Evolutionary conservation across 2,888 invertebrate genomes (phyloP).

Genomic region (Mycalesis mineus): DNA sequence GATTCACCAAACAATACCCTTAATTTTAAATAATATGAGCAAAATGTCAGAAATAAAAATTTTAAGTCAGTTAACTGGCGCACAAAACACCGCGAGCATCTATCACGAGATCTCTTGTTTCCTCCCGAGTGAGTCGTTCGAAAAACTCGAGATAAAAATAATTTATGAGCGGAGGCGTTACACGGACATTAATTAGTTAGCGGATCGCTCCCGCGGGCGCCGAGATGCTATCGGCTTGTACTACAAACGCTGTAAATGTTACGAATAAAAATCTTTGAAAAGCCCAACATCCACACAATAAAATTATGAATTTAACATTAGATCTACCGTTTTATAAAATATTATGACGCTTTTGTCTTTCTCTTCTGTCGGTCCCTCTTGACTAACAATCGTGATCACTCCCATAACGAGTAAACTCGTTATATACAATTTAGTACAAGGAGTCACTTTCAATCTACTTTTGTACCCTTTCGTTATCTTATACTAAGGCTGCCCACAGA

Average conservation of each 20-base stretch:
- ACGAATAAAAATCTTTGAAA: neutral
- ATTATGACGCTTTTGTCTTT: too few species aligned
- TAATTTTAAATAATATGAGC: neutral
- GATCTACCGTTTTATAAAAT: too few species aligned
- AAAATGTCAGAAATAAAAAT: slow-evolving; percentile 4
- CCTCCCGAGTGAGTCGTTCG: slow-evolving; percentile 34
- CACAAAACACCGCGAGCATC: slow-evolving; percentile 6
- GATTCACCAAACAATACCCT: neutral
- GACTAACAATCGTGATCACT: neutral
- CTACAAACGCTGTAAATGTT: slow-evolving; percentile 5
- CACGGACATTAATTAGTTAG: slow-evolving; percentile 28
- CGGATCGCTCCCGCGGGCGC: slow-evolving; percentile 24
- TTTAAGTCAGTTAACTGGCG: neutral
- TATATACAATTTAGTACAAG: too few species aligned
- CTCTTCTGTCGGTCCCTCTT: neutral
- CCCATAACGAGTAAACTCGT: too few species aligned
- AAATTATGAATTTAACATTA: too few species aligned
- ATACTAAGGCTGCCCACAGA: too few species aligned
- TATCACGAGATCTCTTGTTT: slow-evolving; percentile 30
- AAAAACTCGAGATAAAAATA: slow-evolving; percentile 58
- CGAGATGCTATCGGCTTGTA: slow-evolving; percentile 12
- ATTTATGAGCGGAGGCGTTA: slow-evolving; percentile 51
- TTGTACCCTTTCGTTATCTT: too few species aligned
- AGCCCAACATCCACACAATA: neutral
- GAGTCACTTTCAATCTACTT: too few species aligned